Percentiles rank a stretch among this genome's conserved stretches.
phyloP scores from a whole-genome alignment of 2,113 vertebrate species.

The Pelecanus crispus region DNA sequence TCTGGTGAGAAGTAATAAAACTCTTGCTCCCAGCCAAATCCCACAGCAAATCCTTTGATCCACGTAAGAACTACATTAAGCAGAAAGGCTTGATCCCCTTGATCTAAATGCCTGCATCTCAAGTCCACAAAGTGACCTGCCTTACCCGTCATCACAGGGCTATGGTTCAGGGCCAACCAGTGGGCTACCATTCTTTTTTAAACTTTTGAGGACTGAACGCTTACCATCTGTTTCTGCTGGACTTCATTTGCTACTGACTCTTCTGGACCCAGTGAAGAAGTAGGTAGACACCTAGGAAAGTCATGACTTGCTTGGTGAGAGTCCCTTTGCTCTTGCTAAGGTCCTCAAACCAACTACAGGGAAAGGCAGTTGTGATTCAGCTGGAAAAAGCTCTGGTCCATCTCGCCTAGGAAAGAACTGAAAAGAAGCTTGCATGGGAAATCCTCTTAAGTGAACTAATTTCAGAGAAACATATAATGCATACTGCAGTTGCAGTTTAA shows the following conservation, averaged over 20 bases:
- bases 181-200: neutral
- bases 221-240: neutral
- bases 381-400: neutral
- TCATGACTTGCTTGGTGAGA: neutral
- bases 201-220: neutral
- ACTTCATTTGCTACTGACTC: neutral
- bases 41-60: neutral
- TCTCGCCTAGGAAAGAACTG: neutral
- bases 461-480: neutral
- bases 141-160: neutral
- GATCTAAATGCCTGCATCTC: neutral
- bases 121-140: neutral
- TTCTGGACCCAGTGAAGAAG: neutral
- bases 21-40: neutral
- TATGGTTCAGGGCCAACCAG: neutral
- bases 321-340: neutral
- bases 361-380: neutral
- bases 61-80: accelerated
- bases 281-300: neutral
- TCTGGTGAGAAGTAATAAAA: neutral
- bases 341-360: neutral
- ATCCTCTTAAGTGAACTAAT: neutral
- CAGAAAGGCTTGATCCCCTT: neutral
- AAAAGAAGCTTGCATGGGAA: neutral
- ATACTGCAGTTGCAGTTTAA: neutral